These are phyloP conservation scores for Tetranychus piercei DNA, from an alignment of 2,888 invertebrate species.

Conservation along the genomic window DNA sequence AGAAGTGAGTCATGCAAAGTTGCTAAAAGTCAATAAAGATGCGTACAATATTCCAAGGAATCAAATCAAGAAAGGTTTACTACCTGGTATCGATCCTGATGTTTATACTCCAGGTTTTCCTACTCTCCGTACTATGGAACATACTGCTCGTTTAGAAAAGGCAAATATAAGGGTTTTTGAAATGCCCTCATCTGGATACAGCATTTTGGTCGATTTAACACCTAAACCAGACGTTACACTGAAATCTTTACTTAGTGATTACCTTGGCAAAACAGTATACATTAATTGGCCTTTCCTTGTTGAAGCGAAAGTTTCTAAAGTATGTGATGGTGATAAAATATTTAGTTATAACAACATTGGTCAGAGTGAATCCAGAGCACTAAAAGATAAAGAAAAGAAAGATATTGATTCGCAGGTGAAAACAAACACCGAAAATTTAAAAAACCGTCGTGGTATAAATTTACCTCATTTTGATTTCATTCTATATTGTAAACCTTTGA, in stretches of 20 bases:
- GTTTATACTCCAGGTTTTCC: slow-evolving; percentile 78
- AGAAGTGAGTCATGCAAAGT: slow-evolving; percentile 33
- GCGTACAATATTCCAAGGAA: slow-evolving; percentile 31
- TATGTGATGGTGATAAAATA: slow-evolving; percentile 40
- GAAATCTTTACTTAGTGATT: slow-evolving; percentile 41
- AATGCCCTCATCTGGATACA: slow-evolving; percentile 56
- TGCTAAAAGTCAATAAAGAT: slow-evolving; percentile 30
- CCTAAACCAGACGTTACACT: slow-evolving; percentile 24
- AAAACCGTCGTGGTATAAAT: slow-evolving; percentile 56
- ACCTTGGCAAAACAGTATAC: slow-evolving; percentile 54
- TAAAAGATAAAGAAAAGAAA: slow-evolving; percentile 18
- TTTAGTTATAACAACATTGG: background rate
- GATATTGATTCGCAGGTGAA: slow-evolving; percentile 16
- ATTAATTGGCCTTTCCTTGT: slow-evolving; percentile 81
- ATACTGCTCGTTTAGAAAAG: slow-evolving; percentile 34
- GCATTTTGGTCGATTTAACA: slow-evolving; percentile 54
- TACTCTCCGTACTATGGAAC: slow-evolving; percentile 63
- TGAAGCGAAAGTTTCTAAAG: slow-evolving; percentile 50
- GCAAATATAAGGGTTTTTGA: slow-evolving; percentile 50
- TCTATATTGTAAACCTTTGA: slow-evolving; percentile 51
- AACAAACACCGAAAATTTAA: slow-evolving; percentile 17
- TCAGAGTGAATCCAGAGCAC: background rate
- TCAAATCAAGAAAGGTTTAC: slow-evolving; percentile 24
- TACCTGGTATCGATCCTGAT: slow-evolving; percentile 42
- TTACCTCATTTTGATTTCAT: slow-evolving; percentile 43